Conservation (phyloP, 2,113 vertebrate genomes). For the Astatoreochromis straeleni region DNA sequence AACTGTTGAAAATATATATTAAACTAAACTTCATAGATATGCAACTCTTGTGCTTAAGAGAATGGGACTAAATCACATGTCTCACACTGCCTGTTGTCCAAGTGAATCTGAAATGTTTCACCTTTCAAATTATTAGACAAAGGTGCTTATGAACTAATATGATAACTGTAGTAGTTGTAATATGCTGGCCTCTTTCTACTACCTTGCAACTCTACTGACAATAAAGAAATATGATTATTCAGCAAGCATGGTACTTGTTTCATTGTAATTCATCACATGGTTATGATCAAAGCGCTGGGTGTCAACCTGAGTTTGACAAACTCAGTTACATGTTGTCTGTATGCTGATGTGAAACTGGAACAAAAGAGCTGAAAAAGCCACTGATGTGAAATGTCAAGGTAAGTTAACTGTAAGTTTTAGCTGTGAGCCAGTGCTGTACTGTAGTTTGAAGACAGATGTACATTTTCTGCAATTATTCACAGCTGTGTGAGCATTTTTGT, state of each 20-base stretch:
- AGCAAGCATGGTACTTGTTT: not conserved
- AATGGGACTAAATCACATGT: not conserved
- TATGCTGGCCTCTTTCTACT: not conserved
- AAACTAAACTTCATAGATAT: not conserved
- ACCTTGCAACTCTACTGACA: not conserved
- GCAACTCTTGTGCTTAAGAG: not conserved
- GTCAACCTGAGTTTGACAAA: not conserved
- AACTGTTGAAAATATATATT: not conserved
- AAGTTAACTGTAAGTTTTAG: not conserved
- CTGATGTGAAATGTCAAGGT: not conserved
- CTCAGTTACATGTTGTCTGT: not conserved
- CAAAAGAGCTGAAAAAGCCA: not conserved
- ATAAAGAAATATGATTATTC: not conserved
- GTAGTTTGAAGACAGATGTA: not conserved
- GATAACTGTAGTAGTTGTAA: not conserved
- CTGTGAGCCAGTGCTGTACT: not conserved
- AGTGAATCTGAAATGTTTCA: not conserved
- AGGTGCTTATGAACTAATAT: not conserved
- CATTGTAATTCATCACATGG: not conserved
- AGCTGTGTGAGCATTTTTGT: not conserved
- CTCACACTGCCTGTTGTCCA: not conserved
- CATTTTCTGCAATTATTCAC: not conserved
- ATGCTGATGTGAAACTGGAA: not conserved
- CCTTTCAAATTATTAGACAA: not conserved
- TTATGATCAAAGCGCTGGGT: slow-evolving; percentile 19